phyloP scores from a whole-genome alignment of 2,797 vertebrate species.

The Dendrocincla tyrannina region DNA sequence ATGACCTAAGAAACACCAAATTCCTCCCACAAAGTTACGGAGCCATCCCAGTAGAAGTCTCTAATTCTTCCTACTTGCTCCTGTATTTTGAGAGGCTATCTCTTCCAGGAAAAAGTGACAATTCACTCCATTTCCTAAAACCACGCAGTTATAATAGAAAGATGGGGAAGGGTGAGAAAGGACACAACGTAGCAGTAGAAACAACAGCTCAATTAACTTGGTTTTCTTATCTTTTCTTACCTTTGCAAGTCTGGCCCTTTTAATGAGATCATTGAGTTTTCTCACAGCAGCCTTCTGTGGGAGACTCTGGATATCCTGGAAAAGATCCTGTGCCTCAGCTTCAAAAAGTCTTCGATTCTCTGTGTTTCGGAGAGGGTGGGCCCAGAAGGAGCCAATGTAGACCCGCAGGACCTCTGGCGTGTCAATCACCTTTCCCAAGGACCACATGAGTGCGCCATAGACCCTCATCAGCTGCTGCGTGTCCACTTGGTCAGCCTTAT shows the following conservation, averaged over 20 bases:
- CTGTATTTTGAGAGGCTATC: background rate
- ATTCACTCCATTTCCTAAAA: background rate
- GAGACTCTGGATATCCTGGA: slow-evolving; percentile 92
- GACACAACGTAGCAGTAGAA: background rate
- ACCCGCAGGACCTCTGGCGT: slow-evolving; percentile 94
- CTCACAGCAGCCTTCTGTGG: slow-evolving; percentile 93
- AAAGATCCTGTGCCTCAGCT: slow-evolving; percentile 92
- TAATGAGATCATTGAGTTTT: slow-evolving; percentile 97
- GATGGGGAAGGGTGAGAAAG: background rate
- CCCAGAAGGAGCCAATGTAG: slow-evolving; percentile 97
- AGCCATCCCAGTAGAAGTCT: background rate
- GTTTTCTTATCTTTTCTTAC: slow-evolving; percentile 69
- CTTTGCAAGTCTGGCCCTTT: slow-evolving; percentile 94
- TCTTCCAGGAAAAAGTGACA: background rate
- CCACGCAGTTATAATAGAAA: background rate
- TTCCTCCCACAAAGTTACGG: background rate
- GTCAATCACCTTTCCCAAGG: slow-evolving; percentile 95
- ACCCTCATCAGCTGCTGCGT: slow-evolving; percentile 97
- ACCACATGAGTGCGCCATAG: slow-evolving; percentile 98
- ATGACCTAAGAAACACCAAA: background rate
- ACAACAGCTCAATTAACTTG: background rate
- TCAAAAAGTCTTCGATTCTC: slow-evolving; percentile 94
- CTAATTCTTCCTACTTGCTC: background rate
- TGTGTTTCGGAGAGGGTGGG: slow-evolving; percentile 91
- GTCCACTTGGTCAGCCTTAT: slow-evolving; percentile 97